phyloP scores from a whole-genome alignment of 2,113 vertebrate genomes.

The Indicator maculatus region DNA sequence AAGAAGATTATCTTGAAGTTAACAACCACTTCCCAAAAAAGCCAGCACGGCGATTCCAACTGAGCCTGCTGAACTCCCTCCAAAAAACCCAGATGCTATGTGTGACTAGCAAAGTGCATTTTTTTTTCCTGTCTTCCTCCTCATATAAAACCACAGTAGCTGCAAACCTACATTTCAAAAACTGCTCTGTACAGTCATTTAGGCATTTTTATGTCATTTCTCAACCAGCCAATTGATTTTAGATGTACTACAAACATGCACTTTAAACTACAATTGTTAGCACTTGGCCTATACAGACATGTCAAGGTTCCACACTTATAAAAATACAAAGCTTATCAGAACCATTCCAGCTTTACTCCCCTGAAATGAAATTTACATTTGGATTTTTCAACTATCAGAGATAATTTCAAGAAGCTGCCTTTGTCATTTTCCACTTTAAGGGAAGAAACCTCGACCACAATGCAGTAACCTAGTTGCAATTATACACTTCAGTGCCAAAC shows the following conservation, averaged over 20 bases:
- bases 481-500: neutral
- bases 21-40: neutral
- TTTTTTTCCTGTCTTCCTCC: neutral
- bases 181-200: neutral
- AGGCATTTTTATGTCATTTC: neutral
- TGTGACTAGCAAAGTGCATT: neutral
- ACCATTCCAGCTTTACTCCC: neutral
- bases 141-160: neutral
- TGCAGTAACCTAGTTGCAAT: neutral
- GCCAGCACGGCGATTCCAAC: neutral
- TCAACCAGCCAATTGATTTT: neutral
- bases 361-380: neutral
- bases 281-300: neutral
- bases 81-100: neutral
- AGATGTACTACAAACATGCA: neutral
- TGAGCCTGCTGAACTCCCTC: neutral
- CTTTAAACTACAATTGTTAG: constrained; percentile 1
- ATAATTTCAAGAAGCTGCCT: neutral
- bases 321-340: neutral
- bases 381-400: neutral
- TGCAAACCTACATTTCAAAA: neutral
- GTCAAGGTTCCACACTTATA: neutral
- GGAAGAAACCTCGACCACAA: neutral
- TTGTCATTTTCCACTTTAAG: neutral
- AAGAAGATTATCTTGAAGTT: neutral